A percentile compares a stretch with the other conserved stretches of the same genome.
These are phyloP conservation scores for Tetranychus piercei DNA, from an alignment of 2,888 invertebrate species.

Conservation along the genomic window DNA sequence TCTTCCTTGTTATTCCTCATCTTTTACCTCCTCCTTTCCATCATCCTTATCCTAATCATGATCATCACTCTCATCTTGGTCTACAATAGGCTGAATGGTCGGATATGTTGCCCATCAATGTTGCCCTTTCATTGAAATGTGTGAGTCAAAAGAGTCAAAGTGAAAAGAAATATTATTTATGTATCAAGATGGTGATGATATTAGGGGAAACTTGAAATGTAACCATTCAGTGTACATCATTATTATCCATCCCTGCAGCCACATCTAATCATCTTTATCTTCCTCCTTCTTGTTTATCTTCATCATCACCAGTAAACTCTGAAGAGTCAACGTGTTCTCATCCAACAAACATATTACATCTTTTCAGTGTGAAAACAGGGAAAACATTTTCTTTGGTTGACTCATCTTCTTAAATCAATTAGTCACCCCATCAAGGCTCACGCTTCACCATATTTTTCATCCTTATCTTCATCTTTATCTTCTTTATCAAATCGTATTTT, in stretches of 20 bases:
- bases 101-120: neutral
- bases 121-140: neutral
- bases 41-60: neutral
- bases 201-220: neutral
- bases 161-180: neutral
- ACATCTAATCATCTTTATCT: neutral
- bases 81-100: neutral
- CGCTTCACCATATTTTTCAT: neutral
- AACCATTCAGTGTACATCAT: neutral
- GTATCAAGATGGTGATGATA: neutral
- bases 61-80: neutral
- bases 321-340: neutral
- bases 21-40: neutral
- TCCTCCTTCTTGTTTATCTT: neutral
- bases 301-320: neutral
- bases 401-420: constrained; percentile 1
- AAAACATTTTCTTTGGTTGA: neutral
- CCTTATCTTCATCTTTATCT: neutral
- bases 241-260: neutral
- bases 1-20: no score
- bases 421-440: neutral
- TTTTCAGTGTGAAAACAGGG: neutral
- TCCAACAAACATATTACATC: neutral
- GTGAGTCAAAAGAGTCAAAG: no score
- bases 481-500: neutral